Conservation (phyloP, 2,113 vertebrate species). For the Brienomyrus brachyistius region DNA sequence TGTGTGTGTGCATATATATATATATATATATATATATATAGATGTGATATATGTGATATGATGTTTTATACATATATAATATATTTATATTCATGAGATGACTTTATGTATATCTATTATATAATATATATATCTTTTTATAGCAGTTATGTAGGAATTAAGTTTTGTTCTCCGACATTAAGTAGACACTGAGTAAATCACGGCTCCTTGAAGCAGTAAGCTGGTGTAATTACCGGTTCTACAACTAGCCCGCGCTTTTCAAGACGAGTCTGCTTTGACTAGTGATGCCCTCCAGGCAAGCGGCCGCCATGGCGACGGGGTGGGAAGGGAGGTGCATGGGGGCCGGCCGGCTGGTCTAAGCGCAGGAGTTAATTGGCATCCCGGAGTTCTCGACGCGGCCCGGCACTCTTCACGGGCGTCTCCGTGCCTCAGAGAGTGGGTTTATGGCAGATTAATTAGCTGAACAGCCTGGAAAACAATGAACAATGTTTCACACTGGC, state of each 20-base stretch:
- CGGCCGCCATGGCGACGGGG: background rate
- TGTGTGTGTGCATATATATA: background rate
- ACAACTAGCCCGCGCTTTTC: background rate
- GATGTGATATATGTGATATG: background rate
- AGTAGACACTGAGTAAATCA: background rate
- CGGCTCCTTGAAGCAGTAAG: background rate
- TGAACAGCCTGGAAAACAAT: slow-evolving; percentile 20
- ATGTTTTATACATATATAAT: background rate
- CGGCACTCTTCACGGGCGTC: background rate
- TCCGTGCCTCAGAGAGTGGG: background rate
- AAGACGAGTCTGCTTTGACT: background rate
- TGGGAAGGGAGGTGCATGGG: background rate
- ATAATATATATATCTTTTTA: background rate
- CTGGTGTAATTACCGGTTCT: background rate
- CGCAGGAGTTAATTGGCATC: background rate
- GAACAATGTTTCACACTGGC: slow-evolving; percentile 16
- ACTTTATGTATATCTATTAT: background rate
- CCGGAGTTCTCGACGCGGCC: background rate
- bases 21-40: too few species aligned
- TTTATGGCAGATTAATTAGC: slow-evolving; percentile 21
- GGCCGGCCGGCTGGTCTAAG: background rate
- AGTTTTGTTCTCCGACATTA: background rate
- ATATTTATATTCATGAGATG: background rate
- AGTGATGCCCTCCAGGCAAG: background rate
- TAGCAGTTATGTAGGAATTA: background rate